phyloP scores from a whole-genome alignment of 2,797 vertebrate genomes.

The Euthynnus affinis region DNA sequence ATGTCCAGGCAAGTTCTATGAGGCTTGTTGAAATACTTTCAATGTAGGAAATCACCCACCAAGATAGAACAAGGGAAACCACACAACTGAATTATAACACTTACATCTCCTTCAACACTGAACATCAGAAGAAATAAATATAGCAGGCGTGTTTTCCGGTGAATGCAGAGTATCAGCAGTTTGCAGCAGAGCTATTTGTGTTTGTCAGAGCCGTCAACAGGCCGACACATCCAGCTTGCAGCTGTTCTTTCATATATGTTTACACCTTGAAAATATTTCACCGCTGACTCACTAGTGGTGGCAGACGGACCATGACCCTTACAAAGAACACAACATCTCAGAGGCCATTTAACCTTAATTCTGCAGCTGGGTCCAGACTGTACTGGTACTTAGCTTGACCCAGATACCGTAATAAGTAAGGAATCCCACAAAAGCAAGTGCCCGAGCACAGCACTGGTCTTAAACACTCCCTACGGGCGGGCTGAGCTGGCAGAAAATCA shows the following conservation, averaged over 20 bases:
- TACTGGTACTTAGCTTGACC: constrained; percentile 56
- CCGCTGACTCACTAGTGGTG: neutral
- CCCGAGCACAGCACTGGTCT: constrained; percentile 34
- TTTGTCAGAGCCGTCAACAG: neutral
- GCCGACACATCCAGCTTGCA: neutral
- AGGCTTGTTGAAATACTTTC: no score
- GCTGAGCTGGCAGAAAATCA: constrained; percentile 54
- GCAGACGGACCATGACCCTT: neutral
- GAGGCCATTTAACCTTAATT: constrained; percentile 39
- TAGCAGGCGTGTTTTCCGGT: neutral
- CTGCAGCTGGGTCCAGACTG: constrained; percentile 29
- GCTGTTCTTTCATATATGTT: constrained; percentile 17
- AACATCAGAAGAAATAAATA: neutral
- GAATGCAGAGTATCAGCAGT: constrained; percentile 1
- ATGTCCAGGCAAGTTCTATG: no score
- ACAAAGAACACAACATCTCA: constrained; percentile 17
- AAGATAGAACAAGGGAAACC: constrained; percentile 16
- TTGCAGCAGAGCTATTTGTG: neutral
- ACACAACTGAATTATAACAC: constrained; percentile 11
- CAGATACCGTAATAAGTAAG: constrained; percentile 69
- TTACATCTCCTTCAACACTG: neutral
- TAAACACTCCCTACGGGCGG: constrained; percentile 52
- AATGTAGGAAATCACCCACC: constrained; percentile 3
- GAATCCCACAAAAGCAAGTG: constrained; percentile 61
- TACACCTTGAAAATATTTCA: constrained; percentile 22